Percentiles rank a stretch among this genome's conserved stretches.
These are phyloP conservation scores for Pyralis farinalis DNA, from an alignment of 2,888 invertebrate genomes.

Conservation along the genomic window DNA sequence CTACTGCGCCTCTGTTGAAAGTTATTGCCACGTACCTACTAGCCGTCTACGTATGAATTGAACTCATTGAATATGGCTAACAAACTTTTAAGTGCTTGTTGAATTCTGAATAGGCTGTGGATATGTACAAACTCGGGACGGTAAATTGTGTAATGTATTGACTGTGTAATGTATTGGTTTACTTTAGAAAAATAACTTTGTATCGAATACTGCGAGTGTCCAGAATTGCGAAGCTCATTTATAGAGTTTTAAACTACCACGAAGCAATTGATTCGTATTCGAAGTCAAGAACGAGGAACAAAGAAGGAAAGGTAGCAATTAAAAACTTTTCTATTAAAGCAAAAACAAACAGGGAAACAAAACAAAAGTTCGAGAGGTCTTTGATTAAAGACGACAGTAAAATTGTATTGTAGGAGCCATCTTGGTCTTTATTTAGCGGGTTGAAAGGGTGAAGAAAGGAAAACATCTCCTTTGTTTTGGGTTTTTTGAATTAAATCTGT, in stretches of 20 bases:
- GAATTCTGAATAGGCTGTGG: constrained; percentile 40
- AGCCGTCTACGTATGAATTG: constrained; percentile 28
- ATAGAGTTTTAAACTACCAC: constrained; percentile 1
- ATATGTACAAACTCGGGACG: constrained; percentile 9
- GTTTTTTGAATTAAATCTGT: constrained; percentile 37
- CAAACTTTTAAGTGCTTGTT: constrained; percentile 42
- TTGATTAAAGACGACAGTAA: constrained; percentile 51
- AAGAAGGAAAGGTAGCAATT: constrained; percentile 48
- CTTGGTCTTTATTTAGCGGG: constrained; percentile 35
- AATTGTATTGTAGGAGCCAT: constrained; percentile 36
- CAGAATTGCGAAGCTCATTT: neutral
- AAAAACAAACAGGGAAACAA: constrained; percentile 49
- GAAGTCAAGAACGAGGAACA: constrained; percentile 26
- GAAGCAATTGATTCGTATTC: constrained; percentile 8
- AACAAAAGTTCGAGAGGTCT: constrained; percentile 47
- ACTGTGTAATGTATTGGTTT: constrained; percentile 1
- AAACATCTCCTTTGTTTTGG: constrained; percentile 19
- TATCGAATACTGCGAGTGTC: neutral
- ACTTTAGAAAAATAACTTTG: neutral
- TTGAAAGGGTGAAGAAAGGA: constrained; percentile 27
- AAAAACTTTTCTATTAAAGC: constrained; percentile 55
- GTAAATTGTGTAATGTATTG: neutral
- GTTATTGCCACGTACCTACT: constrained; percentile 33
- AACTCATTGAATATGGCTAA: constrained; percentile 42
- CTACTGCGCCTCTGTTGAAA: constrained; percentile 11